These are phyloP conservation scores for Arrhamphus sclerolepis DNA, from an alignment of 2,797 vertebrate species.

Conservation along the genomic window DNA sequence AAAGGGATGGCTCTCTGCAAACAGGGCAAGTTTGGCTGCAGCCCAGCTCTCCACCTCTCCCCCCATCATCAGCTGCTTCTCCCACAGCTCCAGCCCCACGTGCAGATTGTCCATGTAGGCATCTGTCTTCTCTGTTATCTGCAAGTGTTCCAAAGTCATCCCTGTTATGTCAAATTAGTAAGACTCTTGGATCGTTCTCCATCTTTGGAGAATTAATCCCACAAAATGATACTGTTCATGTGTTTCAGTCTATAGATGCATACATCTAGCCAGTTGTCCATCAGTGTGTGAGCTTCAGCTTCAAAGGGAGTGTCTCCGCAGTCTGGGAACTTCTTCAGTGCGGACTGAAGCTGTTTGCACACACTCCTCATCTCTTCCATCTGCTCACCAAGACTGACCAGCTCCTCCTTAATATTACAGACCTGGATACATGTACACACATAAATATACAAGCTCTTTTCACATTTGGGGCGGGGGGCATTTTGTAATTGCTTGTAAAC, in stretches of 20 bases:
- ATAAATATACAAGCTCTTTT: background rate
- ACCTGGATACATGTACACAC: constrained; percentile 76
- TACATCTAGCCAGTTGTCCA: constrained; percentile 97
- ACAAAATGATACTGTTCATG: no score
- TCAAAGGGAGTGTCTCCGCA: constrained; percentile 88
- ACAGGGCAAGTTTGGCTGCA: constrained; percentile 72
- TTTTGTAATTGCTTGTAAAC: background rate
- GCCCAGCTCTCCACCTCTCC: constrained; percentile 84
- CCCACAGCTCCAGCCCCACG: constrained; percentile 90
- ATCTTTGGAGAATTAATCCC: no score
- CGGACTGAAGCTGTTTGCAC: constrained; percentile 89
- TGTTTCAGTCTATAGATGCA: constrained; percentile 51
- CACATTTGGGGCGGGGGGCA: no score
- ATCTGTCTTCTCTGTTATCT: constrained; percentile 95
- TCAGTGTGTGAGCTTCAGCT: constrained; percentile 87
- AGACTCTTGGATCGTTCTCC: no score
- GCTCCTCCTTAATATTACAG: constrained; percentile 85
- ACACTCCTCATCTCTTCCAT: constrained; percentile 89
- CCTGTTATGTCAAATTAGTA: background rate
- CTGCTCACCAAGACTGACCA: constrained; percentile 78
- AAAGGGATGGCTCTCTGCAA: constrained; percentile 81
- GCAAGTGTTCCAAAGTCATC: background rate
- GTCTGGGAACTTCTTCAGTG: constrained; percentile 91
- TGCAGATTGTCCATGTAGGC: constrained; percentile 86
- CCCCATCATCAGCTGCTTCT: constrained; percentile 87